phyloP scores from a whole-genome alignment of 2,888 invertebrate genomes.

The Camponotus fellah region DNA sequence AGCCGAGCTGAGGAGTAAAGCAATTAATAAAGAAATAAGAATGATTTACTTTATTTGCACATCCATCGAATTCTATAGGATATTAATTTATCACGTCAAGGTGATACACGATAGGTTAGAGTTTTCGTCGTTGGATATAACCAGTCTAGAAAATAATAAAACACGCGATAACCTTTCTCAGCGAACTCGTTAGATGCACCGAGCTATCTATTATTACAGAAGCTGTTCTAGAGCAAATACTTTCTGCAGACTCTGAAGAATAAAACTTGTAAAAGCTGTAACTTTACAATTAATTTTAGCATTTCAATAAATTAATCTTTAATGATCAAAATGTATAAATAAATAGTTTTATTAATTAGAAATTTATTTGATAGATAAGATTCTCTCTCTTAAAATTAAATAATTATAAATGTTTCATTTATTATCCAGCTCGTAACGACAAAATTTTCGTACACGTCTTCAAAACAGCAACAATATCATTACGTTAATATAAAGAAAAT shows the following conservation, averaged over 20 bases:
- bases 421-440: neutral
- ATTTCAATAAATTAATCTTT: neutral
- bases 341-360: neutral
- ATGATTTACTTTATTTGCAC: neutral
- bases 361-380: neutral
- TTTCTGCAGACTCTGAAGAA: neutral
- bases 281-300: neutral
- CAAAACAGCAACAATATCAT: neutral
- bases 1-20: neutral
- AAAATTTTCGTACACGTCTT: neutral
- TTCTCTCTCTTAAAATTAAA: neutral
- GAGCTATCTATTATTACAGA: constrained; percentile 44
- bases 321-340: neutral
- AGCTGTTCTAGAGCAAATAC: constrained; percentile 33
- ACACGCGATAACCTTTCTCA: constrained; percentile 50
- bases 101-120: constrained; percentile 15
- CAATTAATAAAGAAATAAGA: neutral
- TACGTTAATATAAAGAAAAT: neutral
- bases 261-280: neutral
- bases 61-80: neutral
- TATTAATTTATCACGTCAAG: constrained; percentile 4
- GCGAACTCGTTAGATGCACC: constrained; percentile 18
- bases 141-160: constrained; percentile 61
- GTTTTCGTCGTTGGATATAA: constrained; percentile 67
- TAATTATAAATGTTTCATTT: too few relatives aligned